Evolutionary conservation across 1,140 invertebrate species (phyloP).

Genomic region (Globodera ellingtonae): DNA sequence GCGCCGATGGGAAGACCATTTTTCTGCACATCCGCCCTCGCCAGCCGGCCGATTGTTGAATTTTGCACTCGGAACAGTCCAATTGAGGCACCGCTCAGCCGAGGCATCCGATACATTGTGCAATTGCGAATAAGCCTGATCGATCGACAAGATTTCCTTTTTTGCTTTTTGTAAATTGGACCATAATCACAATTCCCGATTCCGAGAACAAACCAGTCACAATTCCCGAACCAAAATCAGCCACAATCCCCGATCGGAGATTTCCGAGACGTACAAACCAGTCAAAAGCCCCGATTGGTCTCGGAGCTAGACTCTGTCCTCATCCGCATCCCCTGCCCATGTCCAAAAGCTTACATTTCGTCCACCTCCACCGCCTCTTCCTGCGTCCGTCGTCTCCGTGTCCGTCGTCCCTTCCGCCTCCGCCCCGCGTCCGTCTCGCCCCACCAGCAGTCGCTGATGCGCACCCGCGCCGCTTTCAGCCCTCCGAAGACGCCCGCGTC

Average conservation of each 20-base stretch:
- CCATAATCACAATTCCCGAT: no score
- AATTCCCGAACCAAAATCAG: no score
- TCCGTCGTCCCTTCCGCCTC: not conserved
- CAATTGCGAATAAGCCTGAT: constrained; percentile 2
- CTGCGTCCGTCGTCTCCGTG: not conserved
- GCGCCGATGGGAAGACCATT: not conserved
- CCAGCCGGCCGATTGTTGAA: not conserved
- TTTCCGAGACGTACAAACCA: no score
- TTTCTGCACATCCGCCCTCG: not conserved
- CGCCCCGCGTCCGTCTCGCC: not conserved
- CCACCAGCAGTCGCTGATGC: constrained; percentile 42
- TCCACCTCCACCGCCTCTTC: not conserved
- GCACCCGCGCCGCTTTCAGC: constrained; percentile 31
- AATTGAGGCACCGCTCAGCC: not conserved
- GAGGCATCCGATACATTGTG: constrained; percentile 1
- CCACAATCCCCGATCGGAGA: no score
- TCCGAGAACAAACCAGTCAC: no score
- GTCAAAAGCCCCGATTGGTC: not conserved
- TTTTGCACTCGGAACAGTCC: not conserved
- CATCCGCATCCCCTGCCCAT: no score
- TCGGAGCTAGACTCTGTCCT: not conserved
- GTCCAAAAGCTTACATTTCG: constrained; percentile 1
- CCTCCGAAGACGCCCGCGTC: constrained; percentile 14
- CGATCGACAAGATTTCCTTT: not conserved
- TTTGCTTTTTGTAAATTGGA: no score